Conservation (phyloP, 2,797 vertebrate species). For the Cryptoprocta ferox region DNA sequence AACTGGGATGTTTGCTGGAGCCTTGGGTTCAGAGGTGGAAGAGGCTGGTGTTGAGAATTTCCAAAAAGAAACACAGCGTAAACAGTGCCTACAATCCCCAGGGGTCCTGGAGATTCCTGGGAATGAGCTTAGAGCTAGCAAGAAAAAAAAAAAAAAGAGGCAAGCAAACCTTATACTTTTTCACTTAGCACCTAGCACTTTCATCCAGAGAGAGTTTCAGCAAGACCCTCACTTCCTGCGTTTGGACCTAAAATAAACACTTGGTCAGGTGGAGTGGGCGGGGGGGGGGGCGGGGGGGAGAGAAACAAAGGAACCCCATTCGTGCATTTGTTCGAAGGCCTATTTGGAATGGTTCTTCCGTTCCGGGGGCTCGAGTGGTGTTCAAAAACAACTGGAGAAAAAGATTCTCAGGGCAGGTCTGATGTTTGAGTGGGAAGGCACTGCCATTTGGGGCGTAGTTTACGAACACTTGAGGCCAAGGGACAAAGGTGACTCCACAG, state of each 20-base stretch:
- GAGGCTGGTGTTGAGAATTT: background rate
- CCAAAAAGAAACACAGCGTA: background rate
- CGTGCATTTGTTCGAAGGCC: background rate
- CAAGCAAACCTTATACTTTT: fast-evolving
- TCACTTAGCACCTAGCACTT: background rate
- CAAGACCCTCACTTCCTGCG: background rate
- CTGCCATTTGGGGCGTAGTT: background rate
- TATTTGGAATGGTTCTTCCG: fast-evolving
- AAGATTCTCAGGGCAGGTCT: background rate
- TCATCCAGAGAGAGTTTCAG: background rate
- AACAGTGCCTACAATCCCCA: background rate
- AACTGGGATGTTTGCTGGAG: background rate
- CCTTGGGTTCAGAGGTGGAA: background rate
- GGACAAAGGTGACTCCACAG: slow-evolving; percentile 51
- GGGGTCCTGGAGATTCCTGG: background rate
- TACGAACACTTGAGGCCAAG: background rate
- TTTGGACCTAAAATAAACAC: background rate
- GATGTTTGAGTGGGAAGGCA: background rate
- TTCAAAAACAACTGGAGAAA: too few species aligned
- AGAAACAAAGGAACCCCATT: background rate
- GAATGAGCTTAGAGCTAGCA: background rate
- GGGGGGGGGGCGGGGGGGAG: too few species aligned
- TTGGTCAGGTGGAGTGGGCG: background rate
- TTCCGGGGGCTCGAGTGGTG: fast-evolving
- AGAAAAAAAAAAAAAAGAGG: background rate